Evolutionary conservation across 2,888 invertebrate species (phyloP), one percentile per base, ranked within the genome.

Genomic region (Eristalinus aeneus): DNA sequence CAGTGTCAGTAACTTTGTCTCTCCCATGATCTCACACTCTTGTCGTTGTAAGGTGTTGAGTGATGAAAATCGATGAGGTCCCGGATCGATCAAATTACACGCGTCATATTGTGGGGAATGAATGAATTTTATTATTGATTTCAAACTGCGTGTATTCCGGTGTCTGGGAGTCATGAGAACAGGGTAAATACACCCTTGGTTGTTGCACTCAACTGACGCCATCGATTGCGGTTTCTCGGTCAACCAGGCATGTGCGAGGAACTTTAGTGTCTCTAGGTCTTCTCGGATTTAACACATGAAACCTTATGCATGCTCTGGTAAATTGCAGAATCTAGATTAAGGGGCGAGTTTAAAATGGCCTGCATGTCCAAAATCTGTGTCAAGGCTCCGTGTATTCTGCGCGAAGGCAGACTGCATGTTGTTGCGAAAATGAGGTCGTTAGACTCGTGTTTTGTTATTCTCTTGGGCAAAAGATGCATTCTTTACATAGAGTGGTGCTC

Each of bases 11-110:
- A 84, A 74, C 64, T 69, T 56, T 75, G 63, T 61, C 46, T n/a
- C 20, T 71, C 22, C 39, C 69, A 60, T 32, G 10, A 36, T 65
- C 22, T 56, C 9, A 32, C 58, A 63, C 54, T 75, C 31, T 71
- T 76, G 64, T 81, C 72, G 64, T 76, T 68, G 81, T 76, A 85
- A 85, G 85, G 85, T 85, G 85, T 85, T 85, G 73, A 76, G 76
- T 73, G 68, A 73, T 81, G 72, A 36, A 68, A 73, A 77, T 77
- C 82, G 73, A 82, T 77, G 76, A 82, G 68, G 72, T 63, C 36
- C 54, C 71, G 56, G 77, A 53, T 81, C 68, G 85, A 81, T 85
- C 81, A 61, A 76, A 76, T 85, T 85, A 76, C 80, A 27, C 36
- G 20, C 22, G 39, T 8, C 8, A 1, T 54, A 22, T 6, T 31